phyloP scores from a whole-genome alignment of 2,113 vertebrate genomes.

The Lota lota region DNA sequence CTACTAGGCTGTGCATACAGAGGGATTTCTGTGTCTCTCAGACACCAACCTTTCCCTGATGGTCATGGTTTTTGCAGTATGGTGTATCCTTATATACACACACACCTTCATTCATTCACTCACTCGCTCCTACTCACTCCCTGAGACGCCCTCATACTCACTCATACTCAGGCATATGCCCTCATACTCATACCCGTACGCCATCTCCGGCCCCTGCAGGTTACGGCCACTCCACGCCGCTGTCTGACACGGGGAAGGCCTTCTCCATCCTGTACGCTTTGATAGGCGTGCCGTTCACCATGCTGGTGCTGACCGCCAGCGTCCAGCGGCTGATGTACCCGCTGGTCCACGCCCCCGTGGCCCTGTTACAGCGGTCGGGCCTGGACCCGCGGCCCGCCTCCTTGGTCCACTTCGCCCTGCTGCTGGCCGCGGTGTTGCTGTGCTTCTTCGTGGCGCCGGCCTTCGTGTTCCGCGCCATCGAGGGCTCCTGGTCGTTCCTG shows the following conservation, averaged over 20 bases:
- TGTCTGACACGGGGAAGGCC: constrained; percentile 81
- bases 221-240: constrained; percentile 85
- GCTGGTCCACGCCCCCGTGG: constrained; percentile 69
- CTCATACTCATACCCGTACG: background rate
- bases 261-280: constrained; percentile 86
- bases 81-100: too few species aligned
- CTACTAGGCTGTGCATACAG: too few species aligned
- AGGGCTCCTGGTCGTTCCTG: constrained; percentile 81
- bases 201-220: constrained; percentile 60
- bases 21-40: too few species aligned
- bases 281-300: constrained; percentile 85
- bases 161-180: too few species aligned
- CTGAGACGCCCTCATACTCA: too few species aligned
- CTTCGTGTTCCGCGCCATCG: constrained; percentile 73
- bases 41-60: too few species aligned
- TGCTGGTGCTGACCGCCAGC: constrained; percentile 84
- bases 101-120: too few species aligned
- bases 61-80: too few species aligned
- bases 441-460: constrained; percentile 80
- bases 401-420: constrained; percentile 68
- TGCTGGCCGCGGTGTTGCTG: constrained; percentile 64
- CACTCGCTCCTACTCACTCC: too few species aligned
- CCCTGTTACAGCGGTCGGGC: constrained; percentile 66
- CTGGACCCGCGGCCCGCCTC: constrained; percentile 61
- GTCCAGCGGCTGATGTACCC: constrained; percentile 81